phyloP scores from a whole-genome alignment of 2,888 invertebrate species.

The Chrysotoxum bicinctum region DNA sequence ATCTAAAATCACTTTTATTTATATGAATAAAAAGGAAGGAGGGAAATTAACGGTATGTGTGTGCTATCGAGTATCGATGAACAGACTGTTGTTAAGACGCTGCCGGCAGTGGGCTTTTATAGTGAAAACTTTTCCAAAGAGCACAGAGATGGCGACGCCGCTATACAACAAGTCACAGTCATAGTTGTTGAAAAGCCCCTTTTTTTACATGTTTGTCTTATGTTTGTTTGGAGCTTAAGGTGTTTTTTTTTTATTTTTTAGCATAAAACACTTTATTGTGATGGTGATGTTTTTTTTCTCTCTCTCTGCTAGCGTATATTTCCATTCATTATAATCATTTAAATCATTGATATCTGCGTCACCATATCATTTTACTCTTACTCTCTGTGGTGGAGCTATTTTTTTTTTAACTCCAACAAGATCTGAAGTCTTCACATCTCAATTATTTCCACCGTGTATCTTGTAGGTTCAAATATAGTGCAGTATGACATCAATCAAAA shows the following conservation, averaged over 20 bases:
- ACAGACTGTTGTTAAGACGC: slow-evolving; percentile 69
- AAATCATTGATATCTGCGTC: slow-evolving; percentile 31
- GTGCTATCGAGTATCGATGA: slow-evolving; percentile 59
- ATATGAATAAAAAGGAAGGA: slow-evolving; percentile 14
- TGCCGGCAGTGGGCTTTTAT: slow-evolving; percentile 69
- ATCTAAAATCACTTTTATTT: slow-evolving; percentile 52
- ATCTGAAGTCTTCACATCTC: slow-evolving; percentile 25
- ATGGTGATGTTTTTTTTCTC: slow-evolving; percentile 12
- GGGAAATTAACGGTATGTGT: slow-evolving; percentile 47
- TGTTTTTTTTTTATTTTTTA: slow-evolving; percentile 25
- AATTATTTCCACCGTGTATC: slow-evolving; percentile 22
- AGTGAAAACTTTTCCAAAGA: slow-evolving; percentile 61
- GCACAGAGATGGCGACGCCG: background rate
- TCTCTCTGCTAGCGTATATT: slow-evolving; percentile 51
- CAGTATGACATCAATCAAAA: slow-evolving; percentile 36
- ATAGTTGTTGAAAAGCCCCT: slow-evolving; percentile 58
- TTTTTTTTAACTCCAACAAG: background rate
- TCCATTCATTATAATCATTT: slow-evolving; percentile 58
- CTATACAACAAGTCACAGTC: slow-evolving; percentile 6
- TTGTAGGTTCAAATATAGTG: slow-evolving; percentile 41
- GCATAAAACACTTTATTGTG: slow-evolving; percentile 40
- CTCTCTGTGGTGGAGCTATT: slow-evolving; percentile 46
- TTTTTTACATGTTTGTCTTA: slow-evolving; percentile 30
- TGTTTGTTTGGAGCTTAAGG: slow-evolving; percentile 40
- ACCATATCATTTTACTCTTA: slow-evolving; percentile 42